A percentile compares a stretch with the other conserved stretches of the same genome.
Conservation (phyloP, 1,140 invertebrate genomes). For the Papilio dardanus region DNA sequence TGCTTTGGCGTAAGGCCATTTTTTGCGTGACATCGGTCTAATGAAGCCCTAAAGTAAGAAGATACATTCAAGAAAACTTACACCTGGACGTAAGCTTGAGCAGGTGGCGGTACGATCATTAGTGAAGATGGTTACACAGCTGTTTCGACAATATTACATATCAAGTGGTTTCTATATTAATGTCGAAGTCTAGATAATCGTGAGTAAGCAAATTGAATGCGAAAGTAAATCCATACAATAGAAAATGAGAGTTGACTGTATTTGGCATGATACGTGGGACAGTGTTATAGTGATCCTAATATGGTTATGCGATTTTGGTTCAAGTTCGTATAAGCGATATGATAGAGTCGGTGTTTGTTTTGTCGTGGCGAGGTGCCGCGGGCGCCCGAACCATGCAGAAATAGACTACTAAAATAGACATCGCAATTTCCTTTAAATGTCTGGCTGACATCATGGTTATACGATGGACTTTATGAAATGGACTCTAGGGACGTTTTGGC, state of each 20-base stretch:
- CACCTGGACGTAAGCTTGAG: background rate
- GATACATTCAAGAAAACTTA: background rate
- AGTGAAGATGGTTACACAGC: background rate
- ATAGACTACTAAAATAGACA: constrained; percentile 35
- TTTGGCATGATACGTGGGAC: constrained; percentile 1
- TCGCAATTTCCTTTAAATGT: constrained; percentile 36
- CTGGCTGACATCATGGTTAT: constrained; percentile 1
- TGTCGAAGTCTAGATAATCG: background rate
- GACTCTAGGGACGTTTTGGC: background rate
- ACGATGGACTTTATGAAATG: background rate
- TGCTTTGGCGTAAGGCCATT: too few relatives aligned
- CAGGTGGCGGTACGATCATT: too few relatives aligned
- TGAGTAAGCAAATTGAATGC: background rate
- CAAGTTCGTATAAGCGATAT: constrained; percentile 56
- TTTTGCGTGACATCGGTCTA: too few relatives aligned
- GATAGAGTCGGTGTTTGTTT: constrained; percentile 56
- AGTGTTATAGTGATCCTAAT: constrained; percentile 41
- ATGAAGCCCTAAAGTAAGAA: too few relatives aligned
- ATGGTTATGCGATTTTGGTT: constrained; percentile 50
- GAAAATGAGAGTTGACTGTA: constrained; percentile 29
- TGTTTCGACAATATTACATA: background rate
- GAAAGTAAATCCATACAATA: constrained; percentile 11
- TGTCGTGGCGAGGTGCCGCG: constrained; percentile 58
- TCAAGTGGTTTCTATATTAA: background rate
- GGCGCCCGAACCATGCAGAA: constrained; percentile 50